These are phyloP conservation scores for Eucera pruinosa DNA, from an alignment of 2,888 invertebrate genomes.

Conservation along the genomic window DNA sequence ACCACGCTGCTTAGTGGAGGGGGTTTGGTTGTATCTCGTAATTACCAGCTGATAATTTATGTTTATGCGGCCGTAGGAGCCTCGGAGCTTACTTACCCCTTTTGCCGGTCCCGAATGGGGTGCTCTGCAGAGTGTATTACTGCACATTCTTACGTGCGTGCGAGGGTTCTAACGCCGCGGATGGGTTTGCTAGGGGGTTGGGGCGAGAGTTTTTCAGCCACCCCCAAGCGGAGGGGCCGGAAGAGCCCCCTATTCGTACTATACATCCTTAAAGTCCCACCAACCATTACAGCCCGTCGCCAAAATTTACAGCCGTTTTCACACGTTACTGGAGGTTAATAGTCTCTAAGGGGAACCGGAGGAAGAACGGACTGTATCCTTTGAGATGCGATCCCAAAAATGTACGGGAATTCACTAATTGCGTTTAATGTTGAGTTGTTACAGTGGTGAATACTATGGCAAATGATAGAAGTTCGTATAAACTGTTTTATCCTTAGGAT, in stretches of 20 bases:
- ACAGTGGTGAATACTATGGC: not conserved
- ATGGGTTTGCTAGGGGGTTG: constrained; percentile 57
- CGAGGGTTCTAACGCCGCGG: constrained; percentile 60
- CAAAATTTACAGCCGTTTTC: constrained; percentile 83
- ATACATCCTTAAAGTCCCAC: constrained; percentile 80
- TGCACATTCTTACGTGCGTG: constrained; percentile 80
- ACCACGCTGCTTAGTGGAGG: constrained; percentile 42
- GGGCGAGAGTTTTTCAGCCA: constrained; percentile 52
- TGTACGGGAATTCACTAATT: constrained; percentile 25
- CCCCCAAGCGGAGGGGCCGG: constrained; percentile 37
- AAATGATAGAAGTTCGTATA: not conserved
- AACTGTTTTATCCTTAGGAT: not conserved
- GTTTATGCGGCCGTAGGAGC: constrained; percentile 82
- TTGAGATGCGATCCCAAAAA: constrained; percentile 33
- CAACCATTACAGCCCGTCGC: constrained; percentile 79
- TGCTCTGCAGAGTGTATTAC: constrained; percentile 80
- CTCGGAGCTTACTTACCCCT: constrained; percentile 81
- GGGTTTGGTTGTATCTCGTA: constrained; percentile 82
- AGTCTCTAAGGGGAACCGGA: constrained; percentile 69
- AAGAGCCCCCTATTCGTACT: constrained; percentile 70
- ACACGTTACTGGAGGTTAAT: constrained; percentile 82
- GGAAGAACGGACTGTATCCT: constrained; percentile 66
- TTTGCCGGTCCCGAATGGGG: constrained; percentile 70
- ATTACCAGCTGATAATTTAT: constrained; percentile 85
- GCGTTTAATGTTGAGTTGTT: not conserved